phyloP scores from a whole-genome alignment of 2,888 invertebrate species.

The Plusia festucae region DNA sequence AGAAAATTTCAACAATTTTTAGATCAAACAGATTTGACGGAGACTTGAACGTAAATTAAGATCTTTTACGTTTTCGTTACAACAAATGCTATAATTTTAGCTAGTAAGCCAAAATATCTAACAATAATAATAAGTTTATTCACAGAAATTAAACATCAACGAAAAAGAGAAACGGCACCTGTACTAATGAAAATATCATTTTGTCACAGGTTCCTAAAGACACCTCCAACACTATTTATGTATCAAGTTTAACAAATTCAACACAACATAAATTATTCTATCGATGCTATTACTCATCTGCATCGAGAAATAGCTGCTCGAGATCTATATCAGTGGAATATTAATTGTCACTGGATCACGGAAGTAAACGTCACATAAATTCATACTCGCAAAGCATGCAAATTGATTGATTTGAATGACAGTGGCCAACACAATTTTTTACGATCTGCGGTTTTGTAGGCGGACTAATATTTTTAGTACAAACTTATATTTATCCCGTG shows the following conservation, averaged over 20 bases:
- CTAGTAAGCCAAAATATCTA: neutral
- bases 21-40: too few species aligned
- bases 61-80: too few species aligned
- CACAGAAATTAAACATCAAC: too few species aligned
- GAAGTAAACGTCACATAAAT: constrained; percentile 60
- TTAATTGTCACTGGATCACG: constrained; percentile 50
- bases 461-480: constrained; percentile 41
- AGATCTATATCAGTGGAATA: constrained; percentile 53
- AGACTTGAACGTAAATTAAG: too few species aligned
- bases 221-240: neutral
- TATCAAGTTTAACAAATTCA: constrained; percentile 4
- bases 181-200: too few species aligned
- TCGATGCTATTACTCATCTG: constrained; percentile 38
- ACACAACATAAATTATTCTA: constrained; percentile 47
- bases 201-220: too few species aligned
- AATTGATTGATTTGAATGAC: constrained; percentile 59
- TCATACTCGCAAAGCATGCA: constrained; percentile 51
- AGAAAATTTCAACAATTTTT: too few species aligned
- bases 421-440: constrained; percentile 46
- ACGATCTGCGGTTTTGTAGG: too few species aligned
- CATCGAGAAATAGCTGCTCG: constrained; percentile 48
- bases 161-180: too few species aligned
- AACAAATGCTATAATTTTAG: too few species aligned
- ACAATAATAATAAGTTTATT: too few species aligned
- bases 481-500: neutral